Percentiles rank a stretch among this genome's conserved stretches.
These are phyloP conservation scores for Myanophis thanlyinensis DNA, from an alignment of 2,113 vertebrate species.

Conservation along the genomic window DNA sequence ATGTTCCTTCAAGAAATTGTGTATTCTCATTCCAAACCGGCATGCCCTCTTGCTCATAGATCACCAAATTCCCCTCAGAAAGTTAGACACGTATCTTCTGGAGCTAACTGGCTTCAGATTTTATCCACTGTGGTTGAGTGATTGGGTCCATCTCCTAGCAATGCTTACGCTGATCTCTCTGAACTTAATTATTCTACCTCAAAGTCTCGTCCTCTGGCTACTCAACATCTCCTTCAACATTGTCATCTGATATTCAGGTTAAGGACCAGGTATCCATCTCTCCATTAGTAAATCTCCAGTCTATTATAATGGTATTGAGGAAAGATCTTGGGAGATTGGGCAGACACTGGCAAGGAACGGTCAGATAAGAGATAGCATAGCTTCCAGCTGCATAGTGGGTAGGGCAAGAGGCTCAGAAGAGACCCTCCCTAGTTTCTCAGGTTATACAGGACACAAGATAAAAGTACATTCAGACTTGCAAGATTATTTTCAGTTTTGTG, in stretches of 20 bases:
- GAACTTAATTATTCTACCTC: background rate
- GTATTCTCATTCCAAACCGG: background rate
- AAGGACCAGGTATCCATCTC: background rate
- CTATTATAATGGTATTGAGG: background rate
- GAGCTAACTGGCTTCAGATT: background rate
- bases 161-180: background rate
- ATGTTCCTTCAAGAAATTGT: background rate
- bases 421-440: background rate
- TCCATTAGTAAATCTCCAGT: background rate
- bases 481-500: background rate
- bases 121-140: background rate
- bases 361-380: background rate
- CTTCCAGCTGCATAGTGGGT: background rate
- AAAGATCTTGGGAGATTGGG: background rate
- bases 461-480: background rate
- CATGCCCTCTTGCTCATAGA: background rate
- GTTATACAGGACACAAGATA: background rate
- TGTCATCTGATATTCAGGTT: background rate
- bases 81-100: background rate
- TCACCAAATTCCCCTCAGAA: background rate
- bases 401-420: background rate
- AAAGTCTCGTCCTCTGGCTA: background rate
- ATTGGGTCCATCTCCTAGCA: background rate
- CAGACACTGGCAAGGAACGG: background rate
- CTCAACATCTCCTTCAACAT: background rate